Evolutionary conservation across 2,113 vertebrate genomes (phyloP).

Genomic region (Pseudorasbora parva): DNA sequence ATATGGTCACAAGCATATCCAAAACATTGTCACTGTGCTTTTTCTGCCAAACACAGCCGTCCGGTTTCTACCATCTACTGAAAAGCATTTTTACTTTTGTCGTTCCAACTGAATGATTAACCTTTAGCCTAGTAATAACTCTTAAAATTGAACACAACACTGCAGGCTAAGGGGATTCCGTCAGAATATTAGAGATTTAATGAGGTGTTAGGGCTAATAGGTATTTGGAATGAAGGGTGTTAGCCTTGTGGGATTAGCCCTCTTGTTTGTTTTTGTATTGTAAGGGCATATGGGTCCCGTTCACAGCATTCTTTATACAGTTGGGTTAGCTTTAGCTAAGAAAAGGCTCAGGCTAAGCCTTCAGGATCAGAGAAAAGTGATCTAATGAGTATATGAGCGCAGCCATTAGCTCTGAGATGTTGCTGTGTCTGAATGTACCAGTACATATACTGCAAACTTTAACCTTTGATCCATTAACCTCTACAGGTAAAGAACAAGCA

Average conservation of each 20-base stretch:
- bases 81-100: background rate
- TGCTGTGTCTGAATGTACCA: background rate
- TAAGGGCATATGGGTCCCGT: constrained; percentile 45
- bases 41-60: background rate
- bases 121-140: constrained; percentile 1
- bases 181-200: constrained; percentile 30
- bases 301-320: constrained; percentile 43
- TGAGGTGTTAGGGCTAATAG: constrained; percentile 55
- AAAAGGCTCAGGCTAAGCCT: constrained; percentile 30
- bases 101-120: background rate
- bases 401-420: background rate
- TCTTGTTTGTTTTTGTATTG: constrained; percentile 53
- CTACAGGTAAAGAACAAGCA: constrained; percentile 32
- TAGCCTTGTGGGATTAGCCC: constrained; percentile 41
- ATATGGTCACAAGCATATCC: background rate
- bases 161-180: constrained; percentile 25
- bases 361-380: constrained; percentile 41
- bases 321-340: constrained; percentile 38
- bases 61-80: background rate
- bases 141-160: background rate
- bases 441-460: constrained; percentile 42
- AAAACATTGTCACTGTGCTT: background rate
- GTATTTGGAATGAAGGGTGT: constrained; percentile 46
- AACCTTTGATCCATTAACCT: background rate
- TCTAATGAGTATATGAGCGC: constrained; percentile 36